phyloP scores from a whole-genome alignment of 2,113 vertebrate species.

The Ranitomeya variabilis region DNA sequence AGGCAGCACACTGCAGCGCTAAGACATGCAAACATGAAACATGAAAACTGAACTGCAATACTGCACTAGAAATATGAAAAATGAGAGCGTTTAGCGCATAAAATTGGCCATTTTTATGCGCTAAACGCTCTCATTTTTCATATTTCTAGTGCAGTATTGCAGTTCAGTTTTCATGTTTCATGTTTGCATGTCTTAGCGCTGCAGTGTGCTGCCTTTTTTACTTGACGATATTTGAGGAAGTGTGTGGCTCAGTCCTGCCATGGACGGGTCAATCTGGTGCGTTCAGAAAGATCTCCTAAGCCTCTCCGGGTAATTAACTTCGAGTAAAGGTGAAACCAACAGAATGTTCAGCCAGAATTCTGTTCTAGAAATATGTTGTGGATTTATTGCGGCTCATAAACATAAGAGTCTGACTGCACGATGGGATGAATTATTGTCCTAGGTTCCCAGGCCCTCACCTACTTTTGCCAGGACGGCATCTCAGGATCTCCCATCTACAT shows the following conservation, averaged over 20 bases:
- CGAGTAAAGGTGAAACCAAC: constrained; percentile 46
- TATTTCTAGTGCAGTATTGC: too few species aligned
- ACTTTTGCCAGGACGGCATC: neutral
- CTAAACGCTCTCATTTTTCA: too few species aligned
- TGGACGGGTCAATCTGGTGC: neutral
- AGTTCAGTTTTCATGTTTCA: too few species aligned
- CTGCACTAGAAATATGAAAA: too few species aligned
- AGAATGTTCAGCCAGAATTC: constrained; percentile 43
- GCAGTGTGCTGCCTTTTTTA: too few species aligned
- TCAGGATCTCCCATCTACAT: neutral
- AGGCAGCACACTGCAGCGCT: too few species aligned
- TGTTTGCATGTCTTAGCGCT: too few species aligned
- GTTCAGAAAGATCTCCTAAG: neutral
- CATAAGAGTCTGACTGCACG: neutral
- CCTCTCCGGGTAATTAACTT: constrained; percentile 1
- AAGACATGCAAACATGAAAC: too few species aligned
- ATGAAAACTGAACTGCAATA: too few species aligned
- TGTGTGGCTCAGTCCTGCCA: neutral
- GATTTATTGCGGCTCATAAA: constrained; percentile 47
- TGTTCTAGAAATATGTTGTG: constrained; percentile 15
- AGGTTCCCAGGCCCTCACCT: neutral
- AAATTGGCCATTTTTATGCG: too few species aligned
- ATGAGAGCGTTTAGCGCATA: too few species aligned
- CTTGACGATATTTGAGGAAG: neutral
- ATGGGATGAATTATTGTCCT: neutral